Evolutionary conservation across 2,797 vertebrate genomes (phyloP).

Genomic region (Brotula barbata): DNA sequence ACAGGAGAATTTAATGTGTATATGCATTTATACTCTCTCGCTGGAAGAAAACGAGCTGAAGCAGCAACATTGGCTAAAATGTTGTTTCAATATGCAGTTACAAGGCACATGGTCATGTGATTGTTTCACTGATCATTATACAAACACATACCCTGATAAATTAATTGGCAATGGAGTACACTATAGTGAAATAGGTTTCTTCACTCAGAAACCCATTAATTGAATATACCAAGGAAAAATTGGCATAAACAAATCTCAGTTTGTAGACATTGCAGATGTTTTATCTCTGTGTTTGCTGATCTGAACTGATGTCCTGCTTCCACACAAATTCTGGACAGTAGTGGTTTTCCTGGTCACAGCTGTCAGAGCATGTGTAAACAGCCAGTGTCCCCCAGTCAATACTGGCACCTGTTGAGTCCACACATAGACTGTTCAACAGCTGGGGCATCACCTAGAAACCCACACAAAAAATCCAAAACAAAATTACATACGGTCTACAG

Average conservation of each 20-base stretch:
- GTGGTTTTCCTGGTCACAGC: constrained; percentile 61
- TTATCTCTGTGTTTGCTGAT: constrained; percentile 37
- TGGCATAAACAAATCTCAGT: neutral
- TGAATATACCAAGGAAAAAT: too few relatives aligned
- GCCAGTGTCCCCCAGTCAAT: constrained; percentile 93
- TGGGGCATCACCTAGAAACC: constrained; percentile 93
- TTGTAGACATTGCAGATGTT: neutral
- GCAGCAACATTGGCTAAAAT: neutral
- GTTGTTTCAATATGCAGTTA: neutral
- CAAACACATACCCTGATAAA: too few relatives aligned
- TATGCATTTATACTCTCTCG: too few relatives aligned
- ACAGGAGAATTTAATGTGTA: too few relatives aligned
- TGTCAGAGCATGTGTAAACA: constrained; percentile 86
- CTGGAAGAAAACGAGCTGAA: too few relatives aligned
- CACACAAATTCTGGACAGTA: constrained; percentile 89
- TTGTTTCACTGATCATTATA: too few relatives aligned
- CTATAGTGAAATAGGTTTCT: too few relatives aligned
- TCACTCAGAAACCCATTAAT: too few relatives aligned
- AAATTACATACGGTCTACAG: neutral
- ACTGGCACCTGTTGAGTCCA: constrained; percentile 88
- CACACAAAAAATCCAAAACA: constrained; percentile 2
- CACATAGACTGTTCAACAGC: constrained; percentile 88
- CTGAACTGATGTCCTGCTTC: constrained; percentile 89
- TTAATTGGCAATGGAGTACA: too few relatives aligned
- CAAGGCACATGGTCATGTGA: constrained; percentile 6